Conservation (phyloP, 2,888 invertebrate species). For the Mechanitis messenoides region DNA sequence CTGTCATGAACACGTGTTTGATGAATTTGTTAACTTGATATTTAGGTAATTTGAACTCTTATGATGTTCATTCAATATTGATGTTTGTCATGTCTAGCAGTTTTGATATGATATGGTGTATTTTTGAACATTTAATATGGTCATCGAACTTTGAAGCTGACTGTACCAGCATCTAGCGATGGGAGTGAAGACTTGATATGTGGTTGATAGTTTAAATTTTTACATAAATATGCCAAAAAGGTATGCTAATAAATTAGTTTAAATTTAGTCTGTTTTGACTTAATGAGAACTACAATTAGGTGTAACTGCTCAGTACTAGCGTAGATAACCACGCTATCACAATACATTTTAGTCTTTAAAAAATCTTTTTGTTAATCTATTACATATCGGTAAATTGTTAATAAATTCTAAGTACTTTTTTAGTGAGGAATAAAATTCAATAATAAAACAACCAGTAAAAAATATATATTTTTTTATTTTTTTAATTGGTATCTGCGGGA, state of each 20-base stretch:
- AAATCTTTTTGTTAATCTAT: conserved; percentile 9
- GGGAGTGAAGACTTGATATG: conserved; percentile 11
- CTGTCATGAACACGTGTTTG: no score
- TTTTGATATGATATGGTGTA: no score
- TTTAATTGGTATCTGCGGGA: no score
- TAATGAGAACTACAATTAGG: conserved; percentile 15
- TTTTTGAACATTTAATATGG: no score
- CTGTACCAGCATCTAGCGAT: neutral
- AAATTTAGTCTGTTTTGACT: conserved; percentile 16
- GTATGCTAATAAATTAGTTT: conserved; percentile 22
- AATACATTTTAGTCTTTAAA: conserved; percentile 10
- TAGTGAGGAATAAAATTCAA: no score
- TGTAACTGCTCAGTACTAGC: conserved; percentile 19
- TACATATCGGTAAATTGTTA: conserved; percentile 3
- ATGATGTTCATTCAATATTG: no score
- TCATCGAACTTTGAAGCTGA: no score
- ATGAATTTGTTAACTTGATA: no score
- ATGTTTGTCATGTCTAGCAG: no score
- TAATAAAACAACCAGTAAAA: no score
- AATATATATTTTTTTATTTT: no score
- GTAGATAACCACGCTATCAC: conserved; percentile 9
- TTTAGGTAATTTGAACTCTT: no score
- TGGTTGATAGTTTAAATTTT: conserved; percentile 18
- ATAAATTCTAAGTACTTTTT: neutral
- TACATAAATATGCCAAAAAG: conserved; percentile 25